Evolutionary conservation across 2,113 vertebrate species (phyloP), one percentile per base, ranked within the genome.

Genomic region (Entelurus aequoreus): DNA sequence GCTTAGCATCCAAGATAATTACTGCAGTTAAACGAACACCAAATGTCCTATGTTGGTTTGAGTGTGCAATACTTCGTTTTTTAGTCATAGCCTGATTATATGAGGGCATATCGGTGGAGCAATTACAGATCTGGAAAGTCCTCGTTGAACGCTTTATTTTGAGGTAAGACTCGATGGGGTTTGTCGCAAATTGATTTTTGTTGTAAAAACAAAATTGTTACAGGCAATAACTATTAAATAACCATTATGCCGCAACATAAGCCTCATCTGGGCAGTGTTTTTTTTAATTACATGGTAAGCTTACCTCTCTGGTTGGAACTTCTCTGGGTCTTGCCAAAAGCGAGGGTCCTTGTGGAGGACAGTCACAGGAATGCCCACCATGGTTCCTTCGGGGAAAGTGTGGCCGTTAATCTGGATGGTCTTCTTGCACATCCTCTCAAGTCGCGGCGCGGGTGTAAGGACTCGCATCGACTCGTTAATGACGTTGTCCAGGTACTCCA

Each of bases 281-380:
- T 35, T 6, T 40, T n/a, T 1, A 9, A 6, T 2, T 38, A 12
- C 12, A 13, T 11, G 3, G 14, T n/a, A 21, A 8, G 0, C 42
- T 73, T 66, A 85, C 86, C 86, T 81, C 62, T 88, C 86, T 19
- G 86, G 86, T 61, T 53, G 80, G 72, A 88, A 88, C 6, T 49
- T 49, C 14, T 78, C 72, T 1, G 86, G 80, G 40, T 71, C 65
- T 37, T 21, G 70, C 86, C 86, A 88, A 5, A 21, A 86, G 3
- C 65, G 77, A 7, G 84, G 83, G 62, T 85, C 83, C 60, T 9
- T 80, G 60, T 88, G 86, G 0, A 88, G 11, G 1, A 69, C 0
- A 8, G 28, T 2, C 16, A 58, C 44, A 36, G 86, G 81, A 62
- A 88, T 54, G 5, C 44, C 70, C 19, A 88, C 54, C 6, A 74